phyloP scores from a whole-genome alignment of 2,113 vertebrate species.

The Otolemur garnettii region DNA sequence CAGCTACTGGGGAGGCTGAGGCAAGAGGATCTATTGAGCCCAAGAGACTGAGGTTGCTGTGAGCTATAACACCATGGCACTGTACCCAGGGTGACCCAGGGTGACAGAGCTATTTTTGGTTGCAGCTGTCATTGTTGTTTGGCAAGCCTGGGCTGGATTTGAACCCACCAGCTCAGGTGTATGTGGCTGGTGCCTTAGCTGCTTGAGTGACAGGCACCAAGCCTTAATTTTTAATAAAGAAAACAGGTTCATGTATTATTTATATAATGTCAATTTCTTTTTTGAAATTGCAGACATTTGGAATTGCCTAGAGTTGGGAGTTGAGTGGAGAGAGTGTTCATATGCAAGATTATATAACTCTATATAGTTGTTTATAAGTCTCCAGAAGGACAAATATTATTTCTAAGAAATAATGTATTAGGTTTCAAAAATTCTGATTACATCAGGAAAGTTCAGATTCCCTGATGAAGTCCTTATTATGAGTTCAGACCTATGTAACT shows the following conservation, averaged over 20 bases:
- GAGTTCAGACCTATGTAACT: neutral
- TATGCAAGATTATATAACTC: neutral
- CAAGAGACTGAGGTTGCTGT: too few relatives aligned
- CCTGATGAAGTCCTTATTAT: neutral
- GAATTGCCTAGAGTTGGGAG: neutral
- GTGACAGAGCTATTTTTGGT: too few relatives aligned
- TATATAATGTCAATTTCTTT: neutral
- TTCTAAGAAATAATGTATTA: constrained; percentile 7
- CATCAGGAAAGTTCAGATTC: neutral
- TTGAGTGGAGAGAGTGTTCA: neutral
- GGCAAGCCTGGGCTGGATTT: too few relatives aligned
- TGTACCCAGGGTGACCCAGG: too few relatives aligned
- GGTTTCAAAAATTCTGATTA: constrained; percentile 23
- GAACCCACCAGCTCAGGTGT: too few relatives aligned
- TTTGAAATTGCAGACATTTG: neutral
- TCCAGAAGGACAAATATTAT: neutral
- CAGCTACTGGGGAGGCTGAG: too few relatives aligned
- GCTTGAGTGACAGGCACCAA: too few relatives aligned
- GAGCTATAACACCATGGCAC: too few relatives aligned
- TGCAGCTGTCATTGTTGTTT: too few relatives aligned
- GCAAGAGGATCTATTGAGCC: too few relatives aligned
- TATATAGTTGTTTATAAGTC: neutral
- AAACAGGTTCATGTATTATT: neutral
- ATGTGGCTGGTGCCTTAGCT: too few relatives aligned
- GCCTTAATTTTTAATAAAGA: neutral